Percentiles rank a stretch among this genome's conserved stretches.
These are phyloP conservation scores for Pheosia gnoma DNA, from an alignment of 2,888 invertebrate genomes.

Conservation along the genomic window DNA sequence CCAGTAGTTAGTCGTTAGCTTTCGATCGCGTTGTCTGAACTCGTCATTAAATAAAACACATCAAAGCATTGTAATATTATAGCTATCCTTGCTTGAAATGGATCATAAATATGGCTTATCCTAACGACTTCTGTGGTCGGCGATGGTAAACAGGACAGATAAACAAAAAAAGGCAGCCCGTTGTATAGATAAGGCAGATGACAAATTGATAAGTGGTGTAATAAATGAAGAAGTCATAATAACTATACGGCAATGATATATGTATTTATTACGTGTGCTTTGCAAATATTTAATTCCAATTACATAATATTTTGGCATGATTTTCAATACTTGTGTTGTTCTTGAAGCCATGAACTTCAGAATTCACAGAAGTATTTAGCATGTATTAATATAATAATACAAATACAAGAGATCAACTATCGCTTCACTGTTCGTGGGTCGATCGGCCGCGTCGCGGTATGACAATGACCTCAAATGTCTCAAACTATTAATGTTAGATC, in stretches of 20 bases:
- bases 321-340: too few species aligned
- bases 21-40: background rate
- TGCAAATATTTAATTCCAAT: too few species aligned
- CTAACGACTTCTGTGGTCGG: background rate
- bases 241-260: too few species aligned
- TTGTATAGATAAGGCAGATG: too few species aligned
- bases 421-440: conserved; percentile 25
- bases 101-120: background rate
- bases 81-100: background rate
- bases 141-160: background rate
- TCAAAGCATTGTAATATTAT: background rate
- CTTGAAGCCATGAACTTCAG: too few species aligned
- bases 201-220: too few species aligned
- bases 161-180: background rate
- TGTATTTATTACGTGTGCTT: too few species aligned
- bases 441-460: conserved; percentile 24
- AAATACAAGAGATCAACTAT: conserved; percentile 1
- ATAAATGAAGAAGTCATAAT: too few species aligned
- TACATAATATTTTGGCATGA: too few species aligned
- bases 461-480: conserved; percentile 51
- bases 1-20: background rate
- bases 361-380: background rate
- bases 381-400: background rate
- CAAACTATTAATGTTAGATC: conserved; percentile 41
- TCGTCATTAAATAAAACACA: background rate